Evolutionary conservation across 2,888 invertebrate species (phyloP), one percentile per base, ranked within the genome.

Genomic region (Caenorhabditis panamensis): DNA sequence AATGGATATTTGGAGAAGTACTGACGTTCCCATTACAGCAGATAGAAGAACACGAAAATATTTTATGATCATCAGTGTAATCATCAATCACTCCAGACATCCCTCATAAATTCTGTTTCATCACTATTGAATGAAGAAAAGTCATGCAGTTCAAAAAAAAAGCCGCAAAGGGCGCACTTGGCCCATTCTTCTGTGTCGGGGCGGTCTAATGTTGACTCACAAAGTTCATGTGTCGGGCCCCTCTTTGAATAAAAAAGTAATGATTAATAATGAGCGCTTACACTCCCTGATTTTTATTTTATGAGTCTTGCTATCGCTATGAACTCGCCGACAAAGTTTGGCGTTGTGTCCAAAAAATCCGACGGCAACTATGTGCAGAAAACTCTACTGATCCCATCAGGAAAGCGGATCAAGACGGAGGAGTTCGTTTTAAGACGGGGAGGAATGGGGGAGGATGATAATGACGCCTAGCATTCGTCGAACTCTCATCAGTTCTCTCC

Each of bases 171-270:
- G 37, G 61, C 61, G 49, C 51, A 69, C 41, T 61, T 26, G 24
- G 47, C 36, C 63, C 44, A 41, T 51, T 36, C n/a, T 64, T 53
- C 41, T 26, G 26, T 13, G 13, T 69, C 61, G 59, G 68, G 37
- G 51, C 51, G 49, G 49, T 36, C 47, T 62, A 1, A 58, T 68
- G 37, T 61, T 69, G 59, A 68, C 58, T 68, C 68, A 58, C 31
- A 58, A 51, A 51, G 47, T 47, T 47, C 47, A 47, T 47, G 4
- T 47, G 47, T 47, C 47, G 47, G 47, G 18, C 9, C 47, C 3
- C 3, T 9, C 18, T 47, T 18, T n/a, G 18, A 18, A 18, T 9
- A n/a, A 47, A 31, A 56, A 56, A 56, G 5, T 53, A n/a, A 56
- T 28, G 54, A 56, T 31, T 28, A 31, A 56, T 56, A 18, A 47